A percentile compares a stretch with the other conserved stretches of the same genome.
Evolutionary conservation across 2,113 vertebrate genomes (phyloP).

Genomic region (Pollimyrus isidori): DNA sequence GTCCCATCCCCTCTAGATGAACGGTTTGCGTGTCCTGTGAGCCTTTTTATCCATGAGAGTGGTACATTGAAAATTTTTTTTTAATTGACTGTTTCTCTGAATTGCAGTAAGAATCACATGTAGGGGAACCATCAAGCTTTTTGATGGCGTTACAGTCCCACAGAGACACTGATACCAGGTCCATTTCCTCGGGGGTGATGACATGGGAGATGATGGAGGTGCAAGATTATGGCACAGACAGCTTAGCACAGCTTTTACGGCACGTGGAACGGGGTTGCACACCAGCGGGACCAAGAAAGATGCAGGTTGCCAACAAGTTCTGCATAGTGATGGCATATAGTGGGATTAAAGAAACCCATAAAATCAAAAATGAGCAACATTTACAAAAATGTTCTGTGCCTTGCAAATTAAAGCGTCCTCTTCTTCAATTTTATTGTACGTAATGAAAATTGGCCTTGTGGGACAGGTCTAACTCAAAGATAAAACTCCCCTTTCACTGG

Average conservation of each 20-base stretch:
- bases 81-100: background rate
- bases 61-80: background rate
- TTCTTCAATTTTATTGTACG: slow-evolving; percentile 31
- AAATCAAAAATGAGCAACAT: slow-evolving; percentile 30
- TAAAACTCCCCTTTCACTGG: slow-evolving; percentile 26
- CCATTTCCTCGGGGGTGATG: background rate
- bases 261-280: slow-evolving; percentile 6
- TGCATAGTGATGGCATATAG: slow-evolving; percentile 29
- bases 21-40: background rate
- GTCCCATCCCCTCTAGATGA: background rate
- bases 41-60: background rate
- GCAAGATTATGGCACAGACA: background rate
- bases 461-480: slow-evolving; percentile 44
- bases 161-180: background rate
- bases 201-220: background rate
- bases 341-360: slow-evolving; percentile 28
- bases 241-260: slow-evolving; percentile 23
- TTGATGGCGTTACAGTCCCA: background rate
- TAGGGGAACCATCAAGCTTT: background rate
- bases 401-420: slow-evolving; percentile 24
- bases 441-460: slow-evolving; percentile 45
- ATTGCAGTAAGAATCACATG: background rate
- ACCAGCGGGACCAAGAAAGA: slow-evolving; percentile 16
- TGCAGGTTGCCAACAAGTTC: slow-evolving; percentile 29
- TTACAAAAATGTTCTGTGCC: slow-evolving; percentile 26